Base-by-base conservation (phyloP, 2,888 invertebrate species). In the Ctenicera cuprea region DNA sequence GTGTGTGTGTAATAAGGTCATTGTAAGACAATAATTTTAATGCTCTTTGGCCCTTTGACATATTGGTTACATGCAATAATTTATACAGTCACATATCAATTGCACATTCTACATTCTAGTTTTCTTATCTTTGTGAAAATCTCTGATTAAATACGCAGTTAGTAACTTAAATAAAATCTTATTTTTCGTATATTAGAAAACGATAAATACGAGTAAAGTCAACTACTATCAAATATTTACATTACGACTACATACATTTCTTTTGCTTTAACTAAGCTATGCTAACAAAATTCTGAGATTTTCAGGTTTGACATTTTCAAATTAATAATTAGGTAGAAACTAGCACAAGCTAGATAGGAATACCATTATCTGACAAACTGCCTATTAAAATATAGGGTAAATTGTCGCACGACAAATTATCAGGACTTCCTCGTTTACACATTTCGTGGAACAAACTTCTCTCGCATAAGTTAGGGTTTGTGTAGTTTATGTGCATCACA, bases 401-500 rank as follows among this genome's bases (percentile, higher is more conserved):
- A 50, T 50, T 50, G 50, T 50, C 20, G 20, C n/a, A 22, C 20
- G 12, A 50, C 50, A 12, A 50, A 50, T 50, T 50, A 50, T 50
- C 50, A 12, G 50, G 11, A 50, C 18, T 20, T 50, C 50, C 9
- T 22, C 20, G 22, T 50, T 22, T 50, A 50, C 50, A 50, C 50
- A 50, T 50, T 50, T 50, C 50, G 22, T 50, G 20, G 45, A 57
- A 33, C 16, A 18, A 33, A 30, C 16, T 30, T 57, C 57, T 57
- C 57, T 57, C 33, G 7, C n/a, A 30, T 14, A 11, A 30, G 33
- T 30, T 57, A 57, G 16, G 57, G 33, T 57, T 57, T 57, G 30
- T 57, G 14, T 30, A 57, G 57, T 57, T 30, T 33, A 18, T 37
- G 57, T 57, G 57, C 57, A 33, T 33, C 57, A 26, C 30, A 37